A percentile compares a stretch with the other conserved stretches of the same genome.
These are phyloP conservation scores for Lysiphlebus fabarum DNA, from an alignment of 1,140 invertebrate genomes.

Conservation along the genomic window DNA sequence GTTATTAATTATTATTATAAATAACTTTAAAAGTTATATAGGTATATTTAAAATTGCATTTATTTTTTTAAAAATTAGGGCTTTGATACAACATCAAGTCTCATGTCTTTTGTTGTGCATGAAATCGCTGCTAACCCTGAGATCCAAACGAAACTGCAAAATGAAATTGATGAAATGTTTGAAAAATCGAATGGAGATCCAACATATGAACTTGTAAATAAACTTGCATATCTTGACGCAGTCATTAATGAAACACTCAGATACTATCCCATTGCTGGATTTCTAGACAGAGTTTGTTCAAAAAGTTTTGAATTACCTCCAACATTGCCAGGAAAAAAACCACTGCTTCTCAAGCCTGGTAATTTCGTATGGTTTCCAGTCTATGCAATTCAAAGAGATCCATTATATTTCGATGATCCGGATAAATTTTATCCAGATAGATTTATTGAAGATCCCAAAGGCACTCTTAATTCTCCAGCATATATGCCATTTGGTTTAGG, in stretches of 20 bases:
- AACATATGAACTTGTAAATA: constrained; percentile 45
- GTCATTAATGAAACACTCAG: constrained; percentile 57
- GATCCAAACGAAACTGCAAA: constrained; percentile 57
- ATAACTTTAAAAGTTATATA: no score
- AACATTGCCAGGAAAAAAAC: constrained; percentile 3
- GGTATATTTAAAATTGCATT: no score
- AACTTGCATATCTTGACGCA: constrained; percentile 53
- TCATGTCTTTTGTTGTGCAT: constrained; percentile 44
- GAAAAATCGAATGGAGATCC: constrained; percentile 41
- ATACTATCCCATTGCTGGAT: constrained; percentile 55
- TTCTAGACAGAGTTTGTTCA: constrained; percentile 52
- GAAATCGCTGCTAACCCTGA: constrained; percentile 58
- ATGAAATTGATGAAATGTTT: constrained; percentile 55
- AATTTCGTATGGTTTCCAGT: constrained; percentile 38
- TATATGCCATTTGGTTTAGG: constrained; percentile 35
- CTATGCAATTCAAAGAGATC: constrained; percentile 55
- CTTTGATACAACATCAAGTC: constrained; percentile 51
- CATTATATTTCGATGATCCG: constrained; percentile 58
- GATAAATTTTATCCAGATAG: constrained; percentile 57
- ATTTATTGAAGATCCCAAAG: constrained; percentile 53
- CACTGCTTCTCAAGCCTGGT: constrained; percentile 6
- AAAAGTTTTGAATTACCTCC: constrained; percentile 44
- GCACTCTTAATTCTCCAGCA: constrained; percentile 29
- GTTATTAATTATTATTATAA: no score
- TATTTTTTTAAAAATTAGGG: constrained; percentile 15